Evolutionary conservation across 2,888 invertebrate genomes (phyloP), one percentile per base, ranked within the genome.

Genomic region (Lagria hirta): DNA sequence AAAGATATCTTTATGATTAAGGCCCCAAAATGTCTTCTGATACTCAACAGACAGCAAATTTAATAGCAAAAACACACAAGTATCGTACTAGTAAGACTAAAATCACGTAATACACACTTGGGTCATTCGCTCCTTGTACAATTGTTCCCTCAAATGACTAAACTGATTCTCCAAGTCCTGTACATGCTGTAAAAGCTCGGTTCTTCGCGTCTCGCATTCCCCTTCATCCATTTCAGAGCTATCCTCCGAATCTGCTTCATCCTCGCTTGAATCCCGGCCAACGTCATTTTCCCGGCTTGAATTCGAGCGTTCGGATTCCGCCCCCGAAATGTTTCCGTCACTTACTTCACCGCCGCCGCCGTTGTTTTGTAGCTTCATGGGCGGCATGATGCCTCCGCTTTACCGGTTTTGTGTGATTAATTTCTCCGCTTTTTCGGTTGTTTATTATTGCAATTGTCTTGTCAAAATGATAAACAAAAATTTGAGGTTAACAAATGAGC

Each of bases 91-190:
- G n/a, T n/a, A n/a, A n/a, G n/a, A n/a, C n/a, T n/a, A n/a, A n/a
- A n/a, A n/a, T n/a, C n/a, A n/a, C n/a, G 21, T 48, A 10, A 16
- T 15, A 32, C 40, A 46, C 4, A 62, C 88, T 68, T 88, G 86
- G 29, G 80, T 79, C 56, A 89, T 82, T 52, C 94, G 77, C 71
- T 96, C 96, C 48, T 82, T 79, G 68, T 92, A 95, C 68, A 85
- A 83, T 80, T 93, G 89, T 68, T 96, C 95, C 35, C 91, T 82
- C 1, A 96, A 77, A 14, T 87, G 79, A 5, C 81, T 76, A 70
- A 96, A 97, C 69, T 96, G 94, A 32, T 84, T 81, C 72, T 96
- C 96, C 48, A 96, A 70, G 66, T 94, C 90, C 5, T 84, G 84
- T 68, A 95, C 76, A 66, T 91, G 91, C 61, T 91, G 88, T 55